A percentile compares a stretch with the other conserved stretches of the same genome.
phyloP scores from a whole-genome alignment of 2,113 vertebrate genomes.

The Todiramphus chloris region DNA sequence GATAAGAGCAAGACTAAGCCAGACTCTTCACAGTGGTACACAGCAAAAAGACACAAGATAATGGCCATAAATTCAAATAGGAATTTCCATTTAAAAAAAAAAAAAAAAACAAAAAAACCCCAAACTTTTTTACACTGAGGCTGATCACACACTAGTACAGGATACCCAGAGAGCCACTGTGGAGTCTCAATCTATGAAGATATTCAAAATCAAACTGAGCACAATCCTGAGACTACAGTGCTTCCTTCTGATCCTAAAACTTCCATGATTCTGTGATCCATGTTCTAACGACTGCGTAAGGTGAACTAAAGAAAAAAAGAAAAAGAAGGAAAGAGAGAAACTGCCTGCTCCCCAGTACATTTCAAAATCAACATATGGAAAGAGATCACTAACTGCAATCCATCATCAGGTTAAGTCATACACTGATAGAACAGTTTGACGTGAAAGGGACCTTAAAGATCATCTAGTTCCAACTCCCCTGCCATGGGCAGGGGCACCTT shows the following conservation, averaged over 20 bases:
- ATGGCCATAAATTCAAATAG: neutral
- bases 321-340: too few relatives aligned
- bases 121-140: neutral
- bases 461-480: too few relatives aligned
- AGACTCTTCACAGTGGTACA: neutral
- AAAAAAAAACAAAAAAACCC: neutral
- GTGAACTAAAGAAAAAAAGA: too few relatives aligned
- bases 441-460: too few relatives aligned
- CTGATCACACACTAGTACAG: neutral
- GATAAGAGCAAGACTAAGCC: neutral
- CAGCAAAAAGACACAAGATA: neutral
- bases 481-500: too few relatives aligned
- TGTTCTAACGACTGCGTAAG: neutral
- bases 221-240: neutral
- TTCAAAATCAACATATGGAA: neutral
- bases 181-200: neutral
- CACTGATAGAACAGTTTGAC: too few relatives aligned
- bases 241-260: neutral
- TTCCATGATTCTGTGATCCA: neutral
- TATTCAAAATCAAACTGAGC: neutral
- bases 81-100: neutral
- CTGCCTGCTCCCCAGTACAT: neutral
- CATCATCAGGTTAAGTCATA: neutral
- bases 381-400: neutral
- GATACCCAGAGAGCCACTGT: neutral